Evolutionary conservation across 2,888 invertebrate species (phyloP), one percentile per base, ranked within the genome.

Genomic region (Bellardia bayeri): DNA sequence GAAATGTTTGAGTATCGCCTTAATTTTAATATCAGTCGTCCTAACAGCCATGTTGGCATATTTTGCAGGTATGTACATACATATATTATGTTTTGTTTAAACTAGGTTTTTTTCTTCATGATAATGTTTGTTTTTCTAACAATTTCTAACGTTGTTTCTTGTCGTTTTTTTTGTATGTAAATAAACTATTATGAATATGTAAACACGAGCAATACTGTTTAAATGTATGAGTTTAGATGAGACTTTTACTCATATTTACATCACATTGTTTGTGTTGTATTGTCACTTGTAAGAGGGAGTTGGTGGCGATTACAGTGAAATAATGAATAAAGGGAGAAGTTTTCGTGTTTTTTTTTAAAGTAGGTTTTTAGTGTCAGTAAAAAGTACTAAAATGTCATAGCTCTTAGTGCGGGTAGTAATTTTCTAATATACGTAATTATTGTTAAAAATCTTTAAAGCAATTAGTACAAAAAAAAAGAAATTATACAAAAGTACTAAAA

Each of bases 1-100:
- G 99, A 98, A 98, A 94, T 98, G 98, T 94, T 96, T 98, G 94
- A 98, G 98, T 94, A 97, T 99, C 94, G 96, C 97, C 91, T 96
- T 98, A 94, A 98, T 98, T 94, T 95, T 98, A 93, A 95, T 98
- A 92, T 96, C 97, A 93, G 97, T 98, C 93, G 97, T 97, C 91
- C 95, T 98, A 92, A 96, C 97, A 91, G 98, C 98, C 90, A 98
- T 98, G 96, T 96, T 98, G 94, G 97, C 98, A 91, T 98, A 98
- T 95, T 98, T 98, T 94, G 98, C 98, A 95, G 97, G 98, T 98
- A 95, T 96, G 96, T 94, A 66, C 7, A 49, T 76, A 71, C 79
- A n/a, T 11, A n/a, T 1, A 7, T 23, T 4, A n/a, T 68, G 23
- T 40, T 68, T 51, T 16, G 14, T 56, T 78, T 37, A 51, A 51